phyloP scores from a whole-genome alignment of 2,797 vertebrate genomes.

The Gallinago nigripennis region DNA sequence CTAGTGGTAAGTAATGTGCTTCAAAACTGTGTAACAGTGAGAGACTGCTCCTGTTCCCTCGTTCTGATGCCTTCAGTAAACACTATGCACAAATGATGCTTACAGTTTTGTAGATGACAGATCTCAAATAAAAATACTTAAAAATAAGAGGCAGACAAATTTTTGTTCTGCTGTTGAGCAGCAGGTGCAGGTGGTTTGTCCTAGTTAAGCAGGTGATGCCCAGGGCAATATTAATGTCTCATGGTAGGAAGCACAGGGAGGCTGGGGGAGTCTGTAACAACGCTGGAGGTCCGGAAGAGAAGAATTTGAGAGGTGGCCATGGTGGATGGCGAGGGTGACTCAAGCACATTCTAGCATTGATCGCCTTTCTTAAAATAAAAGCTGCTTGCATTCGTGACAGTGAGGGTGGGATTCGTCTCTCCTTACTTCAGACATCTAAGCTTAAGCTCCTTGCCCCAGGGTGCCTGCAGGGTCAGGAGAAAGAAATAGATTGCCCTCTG shows the following conservation, averaged over 20 bases:
- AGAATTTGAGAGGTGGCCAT: neutral
- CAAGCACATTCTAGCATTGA: slow-evolving; percentile 35
- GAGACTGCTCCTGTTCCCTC: neutral
- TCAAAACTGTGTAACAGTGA: neutral
- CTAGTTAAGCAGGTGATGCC: neutral
- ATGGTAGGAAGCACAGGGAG: neutral
- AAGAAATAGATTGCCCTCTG: slow-evolving; percentile 19
- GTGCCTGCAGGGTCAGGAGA: neutral
- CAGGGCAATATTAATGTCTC: accelerated
- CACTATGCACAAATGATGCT: neutral
- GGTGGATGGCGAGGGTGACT: neutral
- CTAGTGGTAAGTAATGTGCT: neutral
- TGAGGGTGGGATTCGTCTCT: slow-evolving; percentile 38
- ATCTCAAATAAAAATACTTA: neutral
- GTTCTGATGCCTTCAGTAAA: neutral
- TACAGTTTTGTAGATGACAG: neutral
- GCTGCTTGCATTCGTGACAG: slow-evolving; percentile 4
- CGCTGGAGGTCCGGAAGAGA: accelerated
- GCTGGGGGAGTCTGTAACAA: neutral
- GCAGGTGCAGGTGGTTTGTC: neutral
- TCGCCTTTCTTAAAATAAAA: slow-evolving; percentile 62
- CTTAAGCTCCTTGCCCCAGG: slow-evolving; percentile 52
- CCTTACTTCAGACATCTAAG: slow-evolving; percentile 43
- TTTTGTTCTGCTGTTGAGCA: neutral
- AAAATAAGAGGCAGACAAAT: neutral